Conservation (phyloP, 2,797 vertebrate species). For the Sebastes oblongus region DNA sequence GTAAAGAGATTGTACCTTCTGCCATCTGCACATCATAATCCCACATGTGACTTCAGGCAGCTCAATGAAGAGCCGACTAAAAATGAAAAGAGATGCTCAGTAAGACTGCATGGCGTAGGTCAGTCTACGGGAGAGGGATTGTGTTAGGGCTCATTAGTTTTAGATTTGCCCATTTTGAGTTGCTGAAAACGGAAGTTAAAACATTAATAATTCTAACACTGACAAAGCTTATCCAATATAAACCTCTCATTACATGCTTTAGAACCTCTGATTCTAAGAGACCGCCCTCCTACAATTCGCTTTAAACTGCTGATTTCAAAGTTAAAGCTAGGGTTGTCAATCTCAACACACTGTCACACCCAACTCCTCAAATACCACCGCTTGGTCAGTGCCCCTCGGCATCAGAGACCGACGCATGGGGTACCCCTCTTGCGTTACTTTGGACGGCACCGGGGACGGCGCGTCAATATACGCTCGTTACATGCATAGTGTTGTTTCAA, state of each 20-base stretch:
- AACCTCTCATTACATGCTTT: neutral
- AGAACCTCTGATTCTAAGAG: neutral
- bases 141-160: neutral
- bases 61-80: neutral
- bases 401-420: too few species aligned
- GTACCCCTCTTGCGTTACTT: too few species aligned
- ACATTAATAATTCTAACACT: neutral
- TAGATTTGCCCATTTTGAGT: neutral
- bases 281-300: neutral
- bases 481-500: too few species aligned
- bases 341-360: too few species aligned
- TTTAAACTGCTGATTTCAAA: neutral
- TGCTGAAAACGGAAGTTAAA: neutral
- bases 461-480: too few species aligned
- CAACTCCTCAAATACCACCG: too few species aligned
- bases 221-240: neutral
- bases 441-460: too few species aligned
- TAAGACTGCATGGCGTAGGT: neutral
- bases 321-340: neutral
- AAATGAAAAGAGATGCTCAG: neutral
- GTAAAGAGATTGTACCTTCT: neutral
- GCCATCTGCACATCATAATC: conserved; percentile 3
- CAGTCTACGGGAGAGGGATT: neutral
- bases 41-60: neutral
- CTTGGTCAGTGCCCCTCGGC: too few species aligned